Evolutionary conservation across 2,113 vertebrate genomes (phyloP), one percentile per base, ranked within the genome.

Genomic region (Megaceryle maxima): DNA sequence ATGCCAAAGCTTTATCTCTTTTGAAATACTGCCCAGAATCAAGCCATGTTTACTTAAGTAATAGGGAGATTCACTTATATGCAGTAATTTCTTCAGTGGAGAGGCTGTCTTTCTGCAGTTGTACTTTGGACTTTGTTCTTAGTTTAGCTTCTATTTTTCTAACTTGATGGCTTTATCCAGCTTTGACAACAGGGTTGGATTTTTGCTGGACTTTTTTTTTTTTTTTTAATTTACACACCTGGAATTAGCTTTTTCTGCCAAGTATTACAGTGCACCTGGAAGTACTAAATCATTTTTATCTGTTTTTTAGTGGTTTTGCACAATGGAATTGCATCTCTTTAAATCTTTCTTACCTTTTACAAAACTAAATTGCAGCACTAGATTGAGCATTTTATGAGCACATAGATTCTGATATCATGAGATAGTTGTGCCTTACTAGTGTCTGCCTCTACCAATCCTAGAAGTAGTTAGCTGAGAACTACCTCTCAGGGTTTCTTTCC

Each of bases 241-340:
- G 98, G 98, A 98, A 98, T 97, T 96, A 98, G 89, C 93, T 94
- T 94, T 88, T 96, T 88, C 97, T 98, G 98, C 97, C 97, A 98
- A 98, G 97, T 97, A 96, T 91, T 97, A 75, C 70, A 88, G 92
- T 59, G 92, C 98, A 98, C 97, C 98, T 98, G 98, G 98, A 98
- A 97, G 95, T 96, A 96, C 96, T 98, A 98, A 98, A 98, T 98
- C 97, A 97, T 97, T 97, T 98, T 96, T 96, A 97, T 95, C 96
- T 96, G 53, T 6, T 89, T 97, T 95, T 97, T 96, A 93, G 96
- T 96, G 95, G 90, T 48, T 96, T 95, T 97, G 87, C 57, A 91
- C 92, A 96, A 90, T 92, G 86, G 92, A 96, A 94, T 87, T 79
- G 81, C 83, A 48, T 96, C 75, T 96, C 96, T 93, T 89, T 87